Evolutionary conservation across 2,888 invertebrate genomes (phyloP).

Genomic region (Glyphotaelius pellucidus): DNA sequence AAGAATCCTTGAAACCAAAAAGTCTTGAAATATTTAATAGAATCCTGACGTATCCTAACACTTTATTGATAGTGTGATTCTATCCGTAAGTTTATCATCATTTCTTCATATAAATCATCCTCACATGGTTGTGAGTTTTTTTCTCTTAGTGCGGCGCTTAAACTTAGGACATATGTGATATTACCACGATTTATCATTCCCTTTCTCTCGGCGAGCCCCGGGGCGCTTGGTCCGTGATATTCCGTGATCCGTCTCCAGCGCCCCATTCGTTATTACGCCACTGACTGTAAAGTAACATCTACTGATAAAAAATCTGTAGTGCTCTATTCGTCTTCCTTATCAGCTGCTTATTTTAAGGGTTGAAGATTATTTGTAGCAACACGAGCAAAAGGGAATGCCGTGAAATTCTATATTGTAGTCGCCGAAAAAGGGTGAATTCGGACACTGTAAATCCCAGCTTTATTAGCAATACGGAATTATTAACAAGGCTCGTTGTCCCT

Average conservation of each 20-base stretch:
- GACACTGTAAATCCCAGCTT: neutral
- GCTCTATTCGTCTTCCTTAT: constrained; percentile 38
- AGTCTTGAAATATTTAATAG: neutral
- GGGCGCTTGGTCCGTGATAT: constrained; percentile 23
- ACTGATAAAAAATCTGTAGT: constrained; percentile 46
- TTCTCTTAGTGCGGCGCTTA: constrained; percentile 5
- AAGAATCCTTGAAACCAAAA: neutral
- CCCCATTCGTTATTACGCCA: constrained; percentile 35
- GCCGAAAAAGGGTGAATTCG: neutral
- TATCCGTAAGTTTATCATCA: neutral
- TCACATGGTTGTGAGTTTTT: constrained; percentile 20
- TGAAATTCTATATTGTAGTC: neutral
- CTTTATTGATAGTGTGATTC: neutral
- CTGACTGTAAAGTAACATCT: constrained; percentile 34
- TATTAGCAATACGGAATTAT: neutral
- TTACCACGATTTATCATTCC: constrained; percentile 31
- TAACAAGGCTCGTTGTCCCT: neutral
- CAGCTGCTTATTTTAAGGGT: constrained; percentile 32
- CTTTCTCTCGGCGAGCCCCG: constrained; percentile 5
- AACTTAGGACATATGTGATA: constrained; percentile 24
- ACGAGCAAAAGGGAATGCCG: neutral
- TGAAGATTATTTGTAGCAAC: constrained; percentile 4
- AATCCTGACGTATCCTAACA: neutral
- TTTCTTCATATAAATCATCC: constrained; percentile 14
- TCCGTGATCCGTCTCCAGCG: constrained; percentile 21